Percentiles rank a stretch among this genome's conserved stretches.
phyloP scores from a whole-genome alignment of 2,113 vertebrate species.

The Elgaria multicarinata region DNA sequence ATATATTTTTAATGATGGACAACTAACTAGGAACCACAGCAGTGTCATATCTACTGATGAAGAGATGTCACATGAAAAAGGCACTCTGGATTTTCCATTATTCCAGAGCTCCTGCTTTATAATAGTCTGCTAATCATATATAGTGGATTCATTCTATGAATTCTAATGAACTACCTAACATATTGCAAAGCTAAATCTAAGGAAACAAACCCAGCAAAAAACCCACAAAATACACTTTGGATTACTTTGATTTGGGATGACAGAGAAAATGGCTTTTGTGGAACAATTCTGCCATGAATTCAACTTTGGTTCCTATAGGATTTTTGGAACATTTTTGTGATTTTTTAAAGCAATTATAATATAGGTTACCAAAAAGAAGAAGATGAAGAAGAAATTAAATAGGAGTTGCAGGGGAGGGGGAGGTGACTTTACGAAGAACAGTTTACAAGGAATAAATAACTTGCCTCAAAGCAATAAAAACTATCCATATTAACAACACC shows the following conservation, averaged over 20 bases:
- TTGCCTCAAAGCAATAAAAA: neutral
- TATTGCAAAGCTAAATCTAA: constrained; percentile 62
- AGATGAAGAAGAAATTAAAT: neutral
- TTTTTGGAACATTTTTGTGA: constrained; percentile 36
- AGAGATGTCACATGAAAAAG: constrained; percentile 33
- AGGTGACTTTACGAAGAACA: neutral
- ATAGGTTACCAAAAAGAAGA: neutral
- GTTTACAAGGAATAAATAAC: constrained; percentile 5
- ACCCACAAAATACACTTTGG: constrained; percentile 38
- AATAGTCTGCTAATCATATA: constrained; percentile 62
- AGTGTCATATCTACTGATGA: neutral
- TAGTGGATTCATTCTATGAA: constrained; percentile 40
- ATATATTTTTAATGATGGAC: neutral
- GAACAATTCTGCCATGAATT: constrained; percentile 22
- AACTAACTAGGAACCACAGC: constrained; percentile 22
- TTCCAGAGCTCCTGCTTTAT: constrained; percentile 47
- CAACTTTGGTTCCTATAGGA: constrained; percentile 26
- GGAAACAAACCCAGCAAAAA: constrained; percentile 29
- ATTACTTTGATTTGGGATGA: constrained; percentile 44
- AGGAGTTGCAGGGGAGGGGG: neutral
- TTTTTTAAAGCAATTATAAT: neutral
- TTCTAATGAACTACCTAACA: constrained; percentile 71
- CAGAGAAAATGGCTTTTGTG: constrained; percentile 32
- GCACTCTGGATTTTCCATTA: constrained; percentile 41
- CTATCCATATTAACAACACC: neutral